A percentile compares a stretch with the other conserved stretches of the same genome.
phyloP scores from a whole-genome alignment of 1,140 invertebrate species.

The Saxidomus purpurata region DNA sequence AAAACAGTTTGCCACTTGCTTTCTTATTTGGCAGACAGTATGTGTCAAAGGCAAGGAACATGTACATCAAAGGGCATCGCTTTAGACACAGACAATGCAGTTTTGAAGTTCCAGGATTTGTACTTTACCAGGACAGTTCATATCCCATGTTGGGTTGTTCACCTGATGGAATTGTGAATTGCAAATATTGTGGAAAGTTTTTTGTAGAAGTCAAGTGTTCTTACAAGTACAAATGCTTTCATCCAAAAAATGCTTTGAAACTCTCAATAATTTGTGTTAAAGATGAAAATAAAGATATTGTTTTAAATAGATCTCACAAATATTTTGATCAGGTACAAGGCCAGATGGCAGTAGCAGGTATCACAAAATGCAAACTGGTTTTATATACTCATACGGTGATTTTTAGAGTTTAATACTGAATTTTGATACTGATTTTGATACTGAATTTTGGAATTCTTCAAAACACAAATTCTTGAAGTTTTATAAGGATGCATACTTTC shows the following conservation, averaged over 20 bases:
- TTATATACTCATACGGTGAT: slow-evolving; percentile 52
- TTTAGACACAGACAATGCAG: slow-evolving; percentile 43
- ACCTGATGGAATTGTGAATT: slow-evolving; percentile 22
- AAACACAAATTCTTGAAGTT: slow-evolving; percentile 10
- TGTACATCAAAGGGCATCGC: slow-evolving; percentile 40
- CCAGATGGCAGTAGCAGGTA: slow-evolving; percentile 44
- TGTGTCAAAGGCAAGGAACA: slow-evolving; percentile 16
- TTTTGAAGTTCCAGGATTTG: slow-evolving; percentile 4
- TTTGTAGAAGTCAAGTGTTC: slow-evolving; percentile 49
- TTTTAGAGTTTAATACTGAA: background rate
- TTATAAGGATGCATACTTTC: slow-evolving; percentile 34
- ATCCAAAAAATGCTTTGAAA: slow-evolving; percentile 48
- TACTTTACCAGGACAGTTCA: background rate
- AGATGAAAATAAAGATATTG: background rate
- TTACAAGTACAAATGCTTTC: slow-evolving; percentile 29
- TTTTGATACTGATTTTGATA: slow-evolving; percentile 52
- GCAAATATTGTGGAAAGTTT: slow-evolving; percentile 27
- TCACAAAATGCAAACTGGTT: slow-evolving; percentile 9
- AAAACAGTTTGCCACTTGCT: slow-evolving; percentile 2
- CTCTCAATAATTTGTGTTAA: slow-evolving; percentile 6
- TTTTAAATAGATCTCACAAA: background rate
- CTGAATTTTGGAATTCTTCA: background rate
- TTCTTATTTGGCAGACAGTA: slow-evolving; percentile 5
- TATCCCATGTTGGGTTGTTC: background rate
- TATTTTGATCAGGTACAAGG: slow-evolving; percentile 51